Base-by-base conservation (phyloP, 2,113 vertebrate genomes). In the Hirundichthys speculiger region DNA sequence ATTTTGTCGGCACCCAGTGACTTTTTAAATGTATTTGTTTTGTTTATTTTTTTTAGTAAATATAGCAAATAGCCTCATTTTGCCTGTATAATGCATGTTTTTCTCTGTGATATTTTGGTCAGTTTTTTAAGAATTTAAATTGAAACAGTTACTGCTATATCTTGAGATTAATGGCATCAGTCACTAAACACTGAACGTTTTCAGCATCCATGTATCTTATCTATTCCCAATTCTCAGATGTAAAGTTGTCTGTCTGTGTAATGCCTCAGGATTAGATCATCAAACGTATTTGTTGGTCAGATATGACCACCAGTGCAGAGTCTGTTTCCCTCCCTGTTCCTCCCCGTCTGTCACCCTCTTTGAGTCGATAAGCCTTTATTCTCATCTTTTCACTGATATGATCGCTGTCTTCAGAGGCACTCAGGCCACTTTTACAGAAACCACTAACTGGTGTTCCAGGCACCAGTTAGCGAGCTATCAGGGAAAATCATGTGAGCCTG, bases 331-430 rank as follows among this genome's bases (percentile, higher is more conserved):
- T 62, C 60, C 41, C 43, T 45, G 19, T 60, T 41, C 42, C 66
- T 45, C 40, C 42, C 68, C 50, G 65, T 76, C 82, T 38, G 59
- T 85, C 83, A 79, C 46, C 70, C 64, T 67, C 63, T 47, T 24
- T 21, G 59, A 87, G 86, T 91, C 88, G 83, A 91, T 91, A 86
- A 85, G 58, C 70, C 78, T 76, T 81, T 79, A 80, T 87, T 86
- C 83, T 86, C 80, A 82, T 77, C 79, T 80, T 82, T 80, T 57
- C 20, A 15, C 86, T 89, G 91, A 92, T 91, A 93, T 91, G 90
- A 92, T 91, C 89, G 77, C 65, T 86, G 86, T 90, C 92, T 90
- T 89, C 76, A 84, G 79, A 83, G 86, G 86, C 88, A 89, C 88
- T 83, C 87, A 90, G 90, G 87, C 90, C 93, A 90, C 88, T 91